phyloP scores from a whole-genome alignment of 2,888 invertebrate species.

The Platycheirus rosarum region DNA sequence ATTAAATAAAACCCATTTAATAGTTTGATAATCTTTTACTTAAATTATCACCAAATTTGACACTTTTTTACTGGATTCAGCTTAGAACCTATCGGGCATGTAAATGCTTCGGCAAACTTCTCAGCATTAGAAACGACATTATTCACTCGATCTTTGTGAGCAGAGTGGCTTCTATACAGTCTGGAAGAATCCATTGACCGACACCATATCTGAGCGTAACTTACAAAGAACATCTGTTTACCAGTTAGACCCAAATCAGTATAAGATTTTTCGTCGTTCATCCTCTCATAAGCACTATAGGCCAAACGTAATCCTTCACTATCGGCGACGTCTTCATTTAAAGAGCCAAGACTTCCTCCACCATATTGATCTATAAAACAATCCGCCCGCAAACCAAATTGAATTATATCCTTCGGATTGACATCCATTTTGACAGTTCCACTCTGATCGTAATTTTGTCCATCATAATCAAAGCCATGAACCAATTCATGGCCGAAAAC shows the following conservation, averaged over 20 bases:
- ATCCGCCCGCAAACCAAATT: slow-evolving; percentile 77
- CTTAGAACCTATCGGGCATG: neutral
- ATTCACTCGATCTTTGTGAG: slow-evolving; percentile 75
- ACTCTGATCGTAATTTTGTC: slow-evolving; percentile 79
- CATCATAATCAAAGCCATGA: slow-evolving; percentile 81
- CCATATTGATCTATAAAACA: slow-evolving; percentile 77
- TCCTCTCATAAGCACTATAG: slow-evolving; percentile 75
- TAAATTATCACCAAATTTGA: slow-evolving; percentile 18
- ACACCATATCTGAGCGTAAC: slow-evolving; percentile 81
- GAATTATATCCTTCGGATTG: slow-evolving; percentile 77
- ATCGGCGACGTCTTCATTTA: slow-evolving; percentile 81
- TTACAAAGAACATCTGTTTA: slow-evolving; percentile 77
- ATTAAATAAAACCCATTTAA: too few relatives aligned
- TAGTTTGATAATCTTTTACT: too few relatives aligned
- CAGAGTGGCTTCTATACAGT: slow-evolving; percentile 73
- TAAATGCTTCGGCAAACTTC: slow-evolving; percentile 20
- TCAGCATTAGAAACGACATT: slow-evolving; percentile 20
- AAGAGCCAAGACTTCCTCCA: slow-evolving; percentile 76
- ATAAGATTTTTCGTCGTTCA: slow-evolving; percentile 4
- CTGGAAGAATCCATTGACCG: slow-evolving; percentile 64
- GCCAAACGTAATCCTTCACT: slow-evolving; percentile 79
- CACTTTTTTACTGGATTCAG: slow-evolving; percentile 26
- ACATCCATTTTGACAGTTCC: slow-evolving; percentile 75
- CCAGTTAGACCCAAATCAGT: slow-evolving; percentile 7
- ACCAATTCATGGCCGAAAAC: slow-evolving; percentile 80